phyloP scores from a whole-genome alignment of 2,888 invertebrate genomes.

The Xestoiulus laeticollis region DNA sequence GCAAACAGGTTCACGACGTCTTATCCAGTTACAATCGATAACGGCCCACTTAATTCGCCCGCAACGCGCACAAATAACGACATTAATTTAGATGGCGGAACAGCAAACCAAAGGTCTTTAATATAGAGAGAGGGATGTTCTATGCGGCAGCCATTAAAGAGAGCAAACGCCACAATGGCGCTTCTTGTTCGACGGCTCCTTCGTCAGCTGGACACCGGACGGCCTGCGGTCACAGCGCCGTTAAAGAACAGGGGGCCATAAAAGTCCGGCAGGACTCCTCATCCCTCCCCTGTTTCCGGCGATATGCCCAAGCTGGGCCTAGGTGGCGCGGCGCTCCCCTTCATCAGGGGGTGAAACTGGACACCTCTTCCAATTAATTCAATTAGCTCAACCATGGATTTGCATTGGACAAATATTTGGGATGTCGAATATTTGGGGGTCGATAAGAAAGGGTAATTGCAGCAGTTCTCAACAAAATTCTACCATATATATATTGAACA shows the following conservation, averaged over 20 bases:
- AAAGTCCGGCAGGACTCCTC: not conserved
- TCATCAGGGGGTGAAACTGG: not conserved
- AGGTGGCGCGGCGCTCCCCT: not conserved
- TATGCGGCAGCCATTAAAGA: not conserved
- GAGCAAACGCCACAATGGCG: not conserved
- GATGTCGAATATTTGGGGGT: no score
- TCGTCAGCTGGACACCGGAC: not conserved
- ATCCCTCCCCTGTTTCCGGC: not conserved
- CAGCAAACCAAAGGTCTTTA: not conserved
- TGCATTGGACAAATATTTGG: no score
- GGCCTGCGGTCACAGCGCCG: not conserved
- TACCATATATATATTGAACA: no score
- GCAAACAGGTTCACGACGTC: not conserved
- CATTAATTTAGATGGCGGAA: not conserved
- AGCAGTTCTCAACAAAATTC: no score
- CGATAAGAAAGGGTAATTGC: no score
- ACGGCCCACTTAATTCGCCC: slow-evolving; percentile 9
- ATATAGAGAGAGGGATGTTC: not conserved
- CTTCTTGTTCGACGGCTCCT: not conserved
- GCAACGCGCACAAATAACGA: not conserved
- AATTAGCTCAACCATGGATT: no score
- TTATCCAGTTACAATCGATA: slow-evolving; percentile 1
- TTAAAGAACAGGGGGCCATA: not conserved
- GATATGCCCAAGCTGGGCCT: not conserved
- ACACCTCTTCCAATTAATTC: not conserved